phyloP scores from a whole-genome alignment of 2,113 vertebrate species.

The Pundamilia nyererei region DNA sequence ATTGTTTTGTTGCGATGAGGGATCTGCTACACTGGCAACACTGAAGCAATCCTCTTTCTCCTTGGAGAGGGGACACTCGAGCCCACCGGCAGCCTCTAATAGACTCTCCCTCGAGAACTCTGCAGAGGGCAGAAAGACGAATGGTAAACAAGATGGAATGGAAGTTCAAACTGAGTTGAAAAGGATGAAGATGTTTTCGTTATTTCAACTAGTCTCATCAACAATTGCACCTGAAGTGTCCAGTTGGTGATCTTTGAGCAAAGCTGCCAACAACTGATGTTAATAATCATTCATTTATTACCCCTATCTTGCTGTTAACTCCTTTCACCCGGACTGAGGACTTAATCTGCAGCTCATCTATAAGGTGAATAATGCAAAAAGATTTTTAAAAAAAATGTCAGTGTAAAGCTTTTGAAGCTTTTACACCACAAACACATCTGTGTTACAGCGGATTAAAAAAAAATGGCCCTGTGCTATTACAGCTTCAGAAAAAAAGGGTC shows the following conservation, averaged over 20 bases:
- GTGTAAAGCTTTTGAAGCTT: background rate
- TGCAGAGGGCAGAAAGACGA: conserved; percentile 15
- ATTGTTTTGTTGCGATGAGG: conserved; percentile 38
- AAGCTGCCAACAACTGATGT: background rate
- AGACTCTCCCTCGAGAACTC: conserved; percentile 71
- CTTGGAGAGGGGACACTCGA: conserved; percentile 40
- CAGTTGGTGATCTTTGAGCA: background rate
- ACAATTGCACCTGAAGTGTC: conserved; percentile 28
- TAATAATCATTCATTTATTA: conserved; percentile 38
- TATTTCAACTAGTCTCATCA: background rate
- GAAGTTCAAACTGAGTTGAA: background rate
- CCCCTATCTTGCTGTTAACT: background rate
- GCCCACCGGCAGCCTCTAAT: conserved; percentile 59
- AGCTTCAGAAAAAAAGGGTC: background rate
- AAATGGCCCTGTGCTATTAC: background rate
- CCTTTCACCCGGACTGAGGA: background rate
- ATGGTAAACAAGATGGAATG: background rate
- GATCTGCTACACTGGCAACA: conserved; percentile 25
- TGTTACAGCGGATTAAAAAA: background rate
- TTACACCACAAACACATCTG: background rate
- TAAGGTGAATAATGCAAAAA: background rate
- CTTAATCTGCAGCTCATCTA: background rate
- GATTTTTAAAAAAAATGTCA: background rate
- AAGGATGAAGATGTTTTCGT: background rate
- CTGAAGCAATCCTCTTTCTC: conserved; percentile 37